Conservation (phyloP, 1,140 invertebrate species). For the Papilio aristodemus region DNA sequence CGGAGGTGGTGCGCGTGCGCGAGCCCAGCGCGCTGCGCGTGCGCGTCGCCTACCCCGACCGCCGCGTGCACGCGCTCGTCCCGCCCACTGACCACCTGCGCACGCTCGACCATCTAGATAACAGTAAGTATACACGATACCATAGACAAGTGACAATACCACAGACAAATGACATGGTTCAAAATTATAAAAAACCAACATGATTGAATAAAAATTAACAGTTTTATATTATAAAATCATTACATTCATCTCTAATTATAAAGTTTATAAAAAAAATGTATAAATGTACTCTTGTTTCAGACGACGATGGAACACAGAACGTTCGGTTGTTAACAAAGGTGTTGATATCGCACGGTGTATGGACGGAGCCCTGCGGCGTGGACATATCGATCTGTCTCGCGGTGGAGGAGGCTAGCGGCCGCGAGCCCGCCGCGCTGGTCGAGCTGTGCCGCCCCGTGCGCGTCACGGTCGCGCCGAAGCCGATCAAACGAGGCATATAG, state of each 20-base stretch:
- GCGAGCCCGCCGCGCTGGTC: slow-evolving; percentile 84
- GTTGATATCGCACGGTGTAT: slow-evolving; percentile 93
- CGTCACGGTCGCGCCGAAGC: slow-evolving; percentile 91
- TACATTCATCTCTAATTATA: too few relatives aligned
- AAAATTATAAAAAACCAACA: too few relatives aligned
- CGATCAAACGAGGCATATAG: slow-evolving; percentile 90
- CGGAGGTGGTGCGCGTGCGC: slow-evolving; percentile 90
- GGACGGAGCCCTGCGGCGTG: slow-evolving; percentile 94
- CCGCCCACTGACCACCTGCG: slow-evolving; percentile 87
- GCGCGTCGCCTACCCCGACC: slow-evolving; percentile 95
- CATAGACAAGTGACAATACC: not conserved
- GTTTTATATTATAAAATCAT: too few relatives aligned
- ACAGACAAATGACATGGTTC: not conserved
- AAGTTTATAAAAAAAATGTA: not conserved
- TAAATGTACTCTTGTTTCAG: slow-evolving; percentile 43
- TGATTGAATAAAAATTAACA: too few relatives aligned
- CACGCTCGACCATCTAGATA: slow-evolving; percentile 73
- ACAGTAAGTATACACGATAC: slow-evolving; percentile 45
- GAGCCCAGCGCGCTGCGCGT: slow-evolving; percentile 88
- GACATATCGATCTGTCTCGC: slow-evolving; percentile 91
- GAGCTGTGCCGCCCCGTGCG: slow-evolving; percentile 94
- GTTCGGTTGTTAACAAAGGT: slow-evolving; percentile 92
- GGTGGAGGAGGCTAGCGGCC: slow-evolving; percentile 83
- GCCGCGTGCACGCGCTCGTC: slow-evolving; percentile 90
- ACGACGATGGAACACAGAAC: slow-evolving; percentile 81